Conservation (phyloP, 2,888 invertebrate species). For the Caenorhabditis drosophilae region DNA sequence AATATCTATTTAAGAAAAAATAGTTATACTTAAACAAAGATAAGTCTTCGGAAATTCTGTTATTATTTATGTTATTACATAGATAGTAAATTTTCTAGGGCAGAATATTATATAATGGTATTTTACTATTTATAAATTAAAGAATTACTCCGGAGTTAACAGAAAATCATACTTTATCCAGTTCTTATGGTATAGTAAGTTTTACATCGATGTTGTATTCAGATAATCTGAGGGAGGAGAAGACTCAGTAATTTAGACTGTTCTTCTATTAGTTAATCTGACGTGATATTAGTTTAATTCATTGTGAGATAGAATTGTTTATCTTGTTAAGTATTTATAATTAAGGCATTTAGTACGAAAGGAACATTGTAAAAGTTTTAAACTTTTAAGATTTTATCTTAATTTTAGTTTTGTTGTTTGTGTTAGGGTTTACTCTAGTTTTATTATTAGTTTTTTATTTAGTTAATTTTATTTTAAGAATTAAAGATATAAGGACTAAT, state of each 20-base stretch:
- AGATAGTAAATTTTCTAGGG: slow-evolving; percentile 56
- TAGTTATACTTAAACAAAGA: slow-evolving; percentile 55
- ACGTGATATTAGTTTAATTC: slow-evolving; percentile 64
- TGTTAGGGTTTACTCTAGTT: slow-evolving; percentile 46
- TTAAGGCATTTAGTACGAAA: slow-evolving; percentile 57
- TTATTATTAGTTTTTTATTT: slow-evolving; percentile 49
- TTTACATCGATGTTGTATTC: slow-evolving; percentile 62
- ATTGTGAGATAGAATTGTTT: slow-evolving; percentile 63
- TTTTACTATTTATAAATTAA: slow-evolving; percentile 55
- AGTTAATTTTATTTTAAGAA: slow-evolving; percentile 49
- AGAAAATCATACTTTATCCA: slow-evolving; percentile 61
- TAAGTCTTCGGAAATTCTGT: slow-evolving; percentile 62
- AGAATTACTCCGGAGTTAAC: slow-evolving; percentile 65
- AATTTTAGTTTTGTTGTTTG: slow-evolving; percentile 41
- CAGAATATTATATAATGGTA: slow-evolving; percentile 55
- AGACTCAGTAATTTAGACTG: slow-evolving; percentile 55
- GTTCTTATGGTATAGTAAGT: slow-evolving; percentile 58
- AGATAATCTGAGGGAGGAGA: slow-evolving; percentile 51
- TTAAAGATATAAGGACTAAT: slow-evolving; percentile 43
- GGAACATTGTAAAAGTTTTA: slow-evolving; percentile 56
- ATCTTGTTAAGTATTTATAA: slow-evolving; percentile 54
- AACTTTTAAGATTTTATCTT: slow-evolving; percentile 47
- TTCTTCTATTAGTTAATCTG: slow-evolving; percentile 59
- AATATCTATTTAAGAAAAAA: slow-evolving; percentile 54
- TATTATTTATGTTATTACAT: slow-evolving; percentile 29